Evolutionary conservation across 2,797 vertebrate genomes (phyloP), one percentile per base, ranked within the genome.

Genomic region (Oophaga sylvatica): DNA sequence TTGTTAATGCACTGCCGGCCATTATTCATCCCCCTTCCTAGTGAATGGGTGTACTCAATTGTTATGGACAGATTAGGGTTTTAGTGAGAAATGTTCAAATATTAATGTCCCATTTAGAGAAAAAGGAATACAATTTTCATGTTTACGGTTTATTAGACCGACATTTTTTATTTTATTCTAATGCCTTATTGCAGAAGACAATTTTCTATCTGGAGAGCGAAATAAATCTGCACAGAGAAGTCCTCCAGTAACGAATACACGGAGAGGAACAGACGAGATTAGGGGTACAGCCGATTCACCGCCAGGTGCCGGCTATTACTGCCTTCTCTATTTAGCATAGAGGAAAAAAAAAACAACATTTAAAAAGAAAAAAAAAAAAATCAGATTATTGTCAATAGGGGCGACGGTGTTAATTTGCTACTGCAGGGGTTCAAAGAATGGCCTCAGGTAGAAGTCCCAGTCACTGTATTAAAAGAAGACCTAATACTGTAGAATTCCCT

Each of bases 61-160:
- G 63, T 82, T 65, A 83, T 77, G 63, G 84, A 86, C 63, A 41
- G 87, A 83, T 81, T 65, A 81, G 20, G 59, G 78, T 79, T 65
- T 87, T 83, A 89, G 56, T 59, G 63, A 62, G 57, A 85, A 85
- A 81, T 80, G 65, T 85, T 89, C 65, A 79, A 86, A 83, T 86
- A 86, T 80, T 87, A 87, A 86, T 79, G 65, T 20, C 73, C 88
- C 71, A 86, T 86, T 89, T 86, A 79, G 20, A 83, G 73, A 65
- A 75, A 75, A 73, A 85, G 81, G 26, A 87, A 81, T 75, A 87
- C 80, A 82, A 77, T 76, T 76, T 75, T 31, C 22, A 29, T 63
- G 79, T 65, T 81, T 87, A 63, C 35, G n/a, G 56, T 57, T 60
- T 81, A 81, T 41, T 63, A 75, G 53, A 62, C 59, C 1, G 20